These are phyloP conservation scores for Pammene fasciana DNA, from an alignment of 2,888 invertebrate genomes.

Conservation along the genomic window DNA sequence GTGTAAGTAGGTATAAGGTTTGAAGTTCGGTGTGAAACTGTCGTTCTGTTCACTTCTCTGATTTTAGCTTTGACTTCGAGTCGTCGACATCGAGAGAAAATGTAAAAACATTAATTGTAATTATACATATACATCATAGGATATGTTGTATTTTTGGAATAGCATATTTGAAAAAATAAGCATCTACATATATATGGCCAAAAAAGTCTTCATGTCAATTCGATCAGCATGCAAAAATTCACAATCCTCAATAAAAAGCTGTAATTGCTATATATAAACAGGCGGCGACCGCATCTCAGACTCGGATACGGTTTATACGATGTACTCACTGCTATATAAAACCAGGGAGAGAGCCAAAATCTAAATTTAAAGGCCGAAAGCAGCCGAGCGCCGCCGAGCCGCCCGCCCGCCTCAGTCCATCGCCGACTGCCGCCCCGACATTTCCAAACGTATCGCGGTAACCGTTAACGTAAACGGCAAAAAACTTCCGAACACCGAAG, in stretches of 20 bases:
- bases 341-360: slow-evolving; percentile 86
- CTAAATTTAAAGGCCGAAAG: slow-evolving; percentile 84
- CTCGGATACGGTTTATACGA: slow-evolving; percentile 82
- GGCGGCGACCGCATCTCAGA: slow-evolving; percentile 78
- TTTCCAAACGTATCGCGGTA: slow-evolving; percentile 65
- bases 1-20: no score
- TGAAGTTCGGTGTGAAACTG: no score
- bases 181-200: slow-evolving; percentile 40
- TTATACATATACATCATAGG: no score
- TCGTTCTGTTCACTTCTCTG: no score
- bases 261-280: slow-evolving; percentile 81
- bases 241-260: slow-evolving; percentile 79
- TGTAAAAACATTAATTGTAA: no score
- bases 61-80: no score
- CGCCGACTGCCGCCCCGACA: slow-evolving; percentile 77
- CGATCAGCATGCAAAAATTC: slow-evolving; percentile 74
- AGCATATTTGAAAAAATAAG: no score
- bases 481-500: slow-evolving; percentile 59
- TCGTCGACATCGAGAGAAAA: no score
- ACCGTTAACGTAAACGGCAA: slow-evolving; percentile 66
- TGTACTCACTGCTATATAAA: slow-evolving; percentile 84
- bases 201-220: slow-evolving; percentile 58
- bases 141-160: not conserved
- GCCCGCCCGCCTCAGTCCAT: slow-evolving; percentile 81
- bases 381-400: slow-evolving; percentile 73